These are phyloP conservation scores for Rhinichthys klamathensis DNA, from an alignment of 2,113 vertebrate genomes.

Conservation along the genomic window DNA sequence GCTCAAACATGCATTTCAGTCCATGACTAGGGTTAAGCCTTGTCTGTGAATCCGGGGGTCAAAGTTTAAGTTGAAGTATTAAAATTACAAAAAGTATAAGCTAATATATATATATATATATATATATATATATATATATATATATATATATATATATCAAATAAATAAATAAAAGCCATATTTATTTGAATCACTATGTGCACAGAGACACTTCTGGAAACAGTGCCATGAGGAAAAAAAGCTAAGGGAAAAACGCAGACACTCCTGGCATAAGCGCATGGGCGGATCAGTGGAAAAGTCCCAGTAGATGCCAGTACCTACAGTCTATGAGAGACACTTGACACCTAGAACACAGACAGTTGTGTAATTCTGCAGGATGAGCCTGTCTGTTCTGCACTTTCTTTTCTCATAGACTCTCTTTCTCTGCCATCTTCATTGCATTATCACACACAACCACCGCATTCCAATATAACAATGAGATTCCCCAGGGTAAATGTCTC, in stretches of 20 bases:
- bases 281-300: neutral
- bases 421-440: neutral
- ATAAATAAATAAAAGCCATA: neutral
- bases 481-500: neutral
- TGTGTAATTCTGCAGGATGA: neutral
- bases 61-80: too few relatives aligned
- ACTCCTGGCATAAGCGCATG: neutral
- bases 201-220: neutral
- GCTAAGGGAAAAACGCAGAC: neutral
- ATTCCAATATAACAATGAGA: slow-evolving; percentile 39
- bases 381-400: slow-evolving; percentile 2
- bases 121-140: too few relatives aligned
- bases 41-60: too few relatives aligned
- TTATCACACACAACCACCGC: neutral
- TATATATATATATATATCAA: too few relatives aligned
- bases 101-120: neutral
- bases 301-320: neutral
- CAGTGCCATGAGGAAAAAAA: neutral
- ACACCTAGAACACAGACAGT: neutral
- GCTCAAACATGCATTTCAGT: too few relatives aligned
- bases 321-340: neutral
- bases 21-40: too few relatives aligned
- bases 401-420: neutral
- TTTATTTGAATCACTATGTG: neutral
- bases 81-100: neutral